A percentile compares a stretch with the other conserved stretches of the same genome.
Conservation (phyloP, 64 coral and sea anemone species). For the Anthopleura sola region DNA sequence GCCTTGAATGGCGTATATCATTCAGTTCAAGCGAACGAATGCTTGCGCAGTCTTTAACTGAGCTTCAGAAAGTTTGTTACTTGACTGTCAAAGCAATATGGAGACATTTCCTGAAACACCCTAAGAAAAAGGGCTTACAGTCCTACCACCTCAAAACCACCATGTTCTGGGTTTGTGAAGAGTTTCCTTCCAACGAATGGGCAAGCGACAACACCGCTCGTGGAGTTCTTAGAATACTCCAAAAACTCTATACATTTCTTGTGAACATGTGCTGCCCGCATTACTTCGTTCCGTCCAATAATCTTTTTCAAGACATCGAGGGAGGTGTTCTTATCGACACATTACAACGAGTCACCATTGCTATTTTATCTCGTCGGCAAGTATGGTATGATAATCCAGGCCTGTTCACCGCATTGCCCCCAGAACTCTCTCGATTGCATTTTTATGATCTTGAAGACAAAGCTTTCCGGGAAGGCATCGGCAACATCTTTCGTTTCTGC, state of each 20-base stretch:
- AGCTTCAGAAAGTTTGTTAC: slow-evolving; percentile 19
- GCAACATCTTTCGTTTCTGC: slow-evolving; percentile 8
- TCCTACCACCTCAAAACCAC: slow-evolving; percentile 47
- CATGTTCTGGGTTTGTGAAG: slow-evolving; percentile 54
- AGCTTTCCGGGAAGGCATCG: slow-evolving; percentile 24
- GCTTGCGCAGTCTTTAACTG: slow-evolving; percentile 41
- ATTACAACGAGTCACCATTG: slow-evolving; percentile 30
- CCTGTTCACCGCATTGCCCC: slow-evolving; percentile 30
- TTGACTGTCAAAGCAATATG: slow-evolving; percentile 48
- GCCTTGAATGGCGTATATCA: slow-evolving; percentile 40
- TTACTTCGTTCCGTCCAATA: slow-evolving; percentile 31
- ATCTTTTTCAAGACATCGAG: slow-evolving; percentile 43
- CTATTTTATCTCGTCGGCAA: slow-evolving; percentile 14
- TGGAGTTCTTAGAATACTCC: slow-evolving; percentile 27
- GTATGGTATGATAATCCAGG: slow-evolving; percentile 46
- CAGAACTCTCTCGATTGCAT: slow-evolving; percentile 32
- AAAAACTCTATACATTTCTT: slow-evolving; percentile 44
- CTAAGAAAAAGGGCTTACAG: slow-evolving; percentile 35
- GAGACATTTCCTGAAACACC: slow-evolving; percentile 47
- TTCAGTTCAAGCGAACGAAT: slow-evolving; percentile 42
- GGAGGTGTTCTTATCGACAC: slow-evolving; percentile 34
- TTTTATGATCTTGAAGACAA: slow-evolving; percentile 30
- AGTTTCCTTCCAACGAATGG: slow-evolving; percentile 18
- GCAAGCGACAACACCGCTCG: neutral
- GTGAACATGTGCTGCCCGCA: slow-evolving; percentile 36